Evolutionary conservation across 2,888 invertebrate species (phyloP).

Genomic region (Ophion costatus): DNA sequence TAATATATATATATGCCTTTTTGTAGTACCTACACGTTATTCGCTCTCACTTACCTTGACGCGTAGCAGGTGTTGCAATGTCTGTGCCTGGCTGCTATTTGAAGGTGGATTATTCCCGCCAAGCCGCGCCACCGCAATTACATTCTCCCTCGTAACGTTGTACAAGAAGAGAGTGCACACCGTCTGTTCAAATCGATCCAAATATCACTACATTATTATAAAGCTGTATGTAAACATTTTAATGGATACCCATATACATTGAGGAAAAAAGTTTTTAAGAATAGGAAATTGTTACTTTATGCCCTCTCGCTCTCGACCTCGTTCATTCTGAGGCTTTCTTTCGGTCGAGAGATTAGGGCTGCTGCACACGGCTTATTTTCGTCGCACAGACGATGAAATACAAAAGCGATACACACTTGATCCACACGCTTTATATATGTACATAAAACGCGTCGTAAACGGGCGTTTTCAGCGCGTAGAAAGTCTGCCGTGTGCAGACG

Average conservation of each 20-base stretch:
- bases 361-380: too few relatives aligned
- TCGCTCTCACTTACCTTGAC: conserved; percentile 82
- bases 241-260: background rate
- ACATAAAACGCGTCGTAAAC: too few relatives aligned
- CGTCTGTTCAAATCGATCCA: conserved; percentile 85
- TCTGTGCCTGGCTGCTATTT: conserved; percentile 86
- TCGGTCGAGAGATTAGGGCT: too few relatives aligned
- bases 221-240: background rate
- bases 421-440: too few relatives aligned
- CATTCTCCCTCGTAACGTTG: conserved; percentile 94
- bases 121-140: conserved; percentile 92
- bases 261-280: too few relatives aligned
- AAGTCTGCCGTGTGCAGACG: too few relatives aligned
- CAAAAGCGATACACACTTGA: too few relatives aligned
- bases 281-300: too few relatives aligned
- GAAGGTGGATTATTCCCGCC: conserved; percentile 85
- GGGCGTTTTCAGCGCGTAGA: too few relatives aligned
- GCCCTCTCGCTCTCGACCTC: too few relatives aligned
- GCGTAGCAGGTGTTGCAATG: conserved; percentile 82
- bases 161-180: conserved; percentile 93
- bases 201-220: conserved; percentile 49
- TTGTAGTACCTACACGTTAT: conserved; percentile 1
- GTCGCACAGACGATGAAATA: too few relatives aligned
- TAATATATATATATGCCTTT: background rate
- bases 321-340: too few relatives aligned